phyloP scores from a whole-genome alignment of 1,140 invertebrate genomes.

The Penaeus japonicus region DNA sequence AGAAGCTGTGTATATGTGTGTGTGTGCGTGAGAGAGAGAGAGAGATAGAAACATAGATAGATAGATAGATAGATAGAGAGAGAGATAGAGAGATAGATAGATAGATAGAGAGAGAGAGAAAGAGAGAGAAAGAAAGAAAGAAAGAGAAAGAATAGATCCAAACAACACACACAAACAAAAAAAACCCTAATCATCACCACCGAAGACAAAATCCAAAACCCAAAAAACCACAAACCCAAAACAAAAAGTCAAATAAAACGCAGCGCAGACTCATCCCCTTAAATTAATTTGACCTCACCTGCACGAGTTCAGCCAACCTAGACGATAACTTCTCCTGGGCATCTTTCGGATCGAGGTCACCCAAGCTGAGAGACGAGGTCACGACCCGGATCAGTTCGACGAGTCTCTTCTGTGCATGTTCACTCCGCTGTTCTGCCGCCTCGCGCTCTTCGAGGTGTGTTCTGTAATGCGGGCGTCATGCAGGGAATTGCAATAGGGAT shows the following conservation, averaged over 20 bases:
- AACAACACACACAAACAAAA: too few species aligned
- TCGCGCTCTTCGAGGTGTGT: constrained; percentile 42
- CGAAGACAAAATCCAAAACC: too few species aligned
- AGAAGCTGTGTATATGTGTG: background rate
- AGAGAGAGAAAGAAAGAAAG: too few species aligned
- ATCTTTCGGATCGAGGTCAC: constrained; percentile 34
- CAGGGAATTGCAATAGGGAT: background rate
- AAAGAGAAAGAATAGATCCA: too few species aligned
- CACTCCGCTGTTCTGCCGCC: constrained; percentile 35
- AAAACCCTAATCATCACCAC: too few species aligned
- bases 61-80: too few species aligned
- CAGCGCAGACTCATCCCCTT: too few species aligned
- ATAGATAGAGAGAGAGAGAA: too few species aligned
- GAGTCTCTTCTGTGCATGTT: constrained; percentile 15
- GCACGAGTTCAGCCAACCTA: constrained; percentile 32
- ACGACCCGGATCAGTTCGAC: constrained; percentile 24
- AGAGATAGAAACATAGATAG: too few species aligned
- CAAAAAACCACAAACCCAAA: too few species aligned
- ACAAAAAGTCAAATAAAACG: too few species aligned
- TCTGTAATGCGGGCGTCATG: background rate
- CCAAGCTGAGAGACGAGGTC: constrained; percentile 35
- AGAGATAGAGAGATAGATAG: too few species aligned
- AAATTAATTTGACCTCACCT: background rate
- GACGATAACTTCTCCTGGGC: constrained; percentile 33
- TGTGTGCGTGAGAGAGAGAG: background rate